Base-by-base conservation (phyloP, 2,888 invertebrate genomes). In the Chaetoderma sp. region DNA sequence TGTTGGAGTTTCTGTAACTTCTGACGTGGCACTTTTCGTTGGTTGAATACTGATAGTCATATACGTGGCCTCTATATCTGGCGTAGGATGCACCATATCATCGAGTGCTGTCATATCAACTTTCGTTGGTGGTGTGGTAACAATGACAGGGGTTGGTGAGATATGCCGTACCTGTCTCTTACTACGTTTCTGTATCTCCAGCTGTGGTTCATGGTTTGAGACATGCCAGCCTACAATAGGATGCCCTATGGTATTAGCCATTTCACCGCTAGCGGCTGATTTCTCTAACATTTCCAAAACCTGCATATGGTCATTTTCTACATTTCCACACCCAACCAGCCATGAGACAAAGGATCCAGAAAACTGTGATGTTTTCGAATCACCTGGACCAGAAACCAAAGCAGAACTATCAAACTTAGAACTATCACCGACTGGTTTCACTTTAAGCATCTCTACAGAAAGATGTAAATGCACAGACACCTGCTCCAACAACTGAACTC, bases 211-310 rank as follows among this genome's bases (percentile, higher is more conserved):
- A 32, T 79, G 87, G 76, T 87, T 88, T 72, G 89, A 89, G 33
- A 92, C 90, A 61, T 91, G 89, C 93, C 93, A 94, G 27, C 92
- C 91, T 33, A 92, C 87, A 18, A 93, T 90, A 0, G 93, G 92
- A 77, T 92, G 87, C 28, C 91, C 89, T 56, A 93, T 80, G 13
- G 92, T 89, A 79, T 91, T 90, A 23, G 91, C 88, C 60, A 94
- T 88, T 0, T 91, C 91, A 0, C 93, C 93, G 78, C 93, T 93
- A 4, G 89, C 88, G 0, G 93, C 90, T 75, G 92, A 91, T 56
- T 91, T 90, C 67, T 92, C 90, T 13, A 93, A 85, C 33, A 91
- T 90, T 33, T 91, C 90, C n/a, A 93, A 89, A 16, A 92, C 73
- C 1, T 91, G 88, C 79, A 85, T 79, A 77, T 92, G 91, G 56